Conservation (phyloP, 1,140 invertebrate genomes). For the Drosophila sproati region DNA sequence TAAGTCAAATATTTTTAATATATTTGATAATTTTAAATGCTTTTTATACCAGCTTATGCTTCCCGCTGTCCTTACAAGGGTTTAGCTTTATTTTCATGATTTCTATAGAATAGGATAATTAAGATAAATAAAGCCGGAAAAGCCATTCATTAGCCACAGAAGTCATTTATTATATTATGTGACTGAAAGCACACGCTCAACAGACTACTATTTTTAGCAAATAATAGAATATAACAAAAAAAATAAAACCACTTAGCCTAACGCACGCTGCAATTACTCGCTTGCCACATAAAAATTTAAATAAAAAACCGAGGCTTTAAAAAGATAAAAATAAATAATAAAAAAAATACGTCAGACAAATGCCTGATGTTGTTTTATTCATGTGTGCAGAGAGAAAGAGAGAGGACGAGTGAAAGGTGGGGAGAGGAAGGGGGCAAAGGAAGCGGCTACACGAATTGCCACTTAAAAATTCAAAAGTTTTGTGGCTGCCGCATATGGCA, state of each 20-base stretch:
- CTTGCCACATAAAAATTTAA: slow-evolving; percentile 39
- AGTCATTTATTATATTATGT: not conserved
- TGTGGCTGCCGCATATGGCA: slow-evolving; percentile 75
- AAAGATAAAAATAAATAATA: slow-evolving; percentile 5
- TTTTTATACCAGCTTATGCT: no score
- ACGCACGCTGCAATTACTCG: slow-evolving; percentile 16
- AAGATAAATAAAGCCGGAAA: not conserved
- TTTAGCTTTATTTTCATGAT: not conserved
- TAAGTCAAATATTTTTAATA: no score
- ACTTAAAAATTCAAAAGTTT: slow-evolving; percentile 84
- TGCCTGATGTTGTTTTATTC: slow-evolving; percentile 29
- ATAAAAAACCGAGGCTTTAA: slow-evolving; percentile 31
- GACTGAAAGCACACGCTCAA: not conserved
- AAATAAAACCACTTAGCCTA: not conserved
- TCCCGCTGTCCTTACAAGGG: no score
- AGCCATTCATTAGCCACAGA: not conserved
- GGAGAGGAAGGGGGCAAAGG: slow-evolving; percentile 9
- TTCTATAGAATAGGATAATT: not conserved
- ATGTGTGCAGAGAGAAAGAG: slow-evolving; percentile 21
- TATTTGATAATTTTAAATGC: no score
- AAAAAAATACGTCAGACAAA: slow-evolving; percentile 38
- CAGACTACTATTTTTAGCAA: slow-evolving; percentile 14
- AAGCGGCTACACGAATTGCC: slow-evolving; percentile 77
- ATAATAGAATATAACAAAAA: slow-evolving; percentile 15
- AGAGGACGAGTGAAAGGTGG: no score